phyloP scores from a whole-genome alignment of 2,888 invertebrate genomes.

The Suillia variegata region DNA sequence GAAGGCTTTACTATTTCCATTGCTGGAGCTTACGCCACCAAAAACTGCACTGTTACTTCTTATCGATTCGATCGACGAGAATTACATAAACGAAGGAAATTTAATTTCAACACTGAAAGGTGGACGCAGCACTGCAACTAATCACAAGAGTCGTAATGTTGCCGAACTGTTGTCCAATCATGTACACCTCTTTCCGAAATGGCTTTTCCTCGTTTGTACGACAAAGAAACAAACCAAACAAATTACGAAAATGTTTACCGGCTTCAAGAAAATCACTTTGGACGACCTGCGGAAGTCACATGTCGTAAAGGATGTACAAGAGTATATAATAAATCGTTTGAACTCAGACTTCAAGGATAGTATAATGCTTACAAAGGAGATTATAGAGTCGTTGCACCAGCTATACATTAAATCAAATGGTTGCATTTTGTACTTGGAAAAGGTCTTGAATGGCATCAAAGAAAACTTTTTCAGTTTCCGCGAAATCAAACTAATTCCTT shows the following conservation, averaged over 20 bases:
- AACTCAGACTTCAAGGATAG: slow-evolving; percentile 85
- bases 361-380: slow-evolving; percentile 87
- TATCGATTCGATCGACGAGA: slow-evolving; percentile 92
- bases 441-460: slow-evolving; percentile 89
- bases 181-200: slow-evolving; percentile 89
- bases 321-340: slow-evolving; percentile 88
- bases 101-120: slow-evolving; percentile 65
- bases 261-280: slow-evolving; percentile 89
- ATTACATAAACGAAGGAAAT: slow-evolving; percentile 65
- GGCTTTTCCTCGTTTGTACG: slow-evolving; percentile 89
- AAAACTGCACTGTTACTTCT: slow-evolving; percentile 83
- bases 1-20: slow-evolving; percentile 83
- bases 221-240: slow-evolving; percentile 84
- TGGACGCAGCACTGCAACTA: slow-evolving; percentile 47
- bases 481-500: slow-evolving; percentile 91
- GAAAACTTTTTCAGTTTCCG: slow-evolving; percentile 91
- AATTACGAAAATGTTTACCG: slow-evolving; percentile 80
- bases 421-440: slow-evolving; percentile 84
- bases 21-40: slow-evolving; percentile 85
- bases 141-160: slow-evolving; percentile 69
- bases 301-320: slow-evolving; percentile 93
- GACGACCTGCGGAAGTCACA: slow-evolving; percentile 89
- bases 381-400: slow-evolving; percentile 93
- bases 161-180: slow-evolving; percentile 86
- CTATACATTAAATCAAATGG: slow-evolving; percentile 96